Conservation (phyloP, 2,797 vertebrate genomes). For the Eutrigla gurnardus region DNA sequence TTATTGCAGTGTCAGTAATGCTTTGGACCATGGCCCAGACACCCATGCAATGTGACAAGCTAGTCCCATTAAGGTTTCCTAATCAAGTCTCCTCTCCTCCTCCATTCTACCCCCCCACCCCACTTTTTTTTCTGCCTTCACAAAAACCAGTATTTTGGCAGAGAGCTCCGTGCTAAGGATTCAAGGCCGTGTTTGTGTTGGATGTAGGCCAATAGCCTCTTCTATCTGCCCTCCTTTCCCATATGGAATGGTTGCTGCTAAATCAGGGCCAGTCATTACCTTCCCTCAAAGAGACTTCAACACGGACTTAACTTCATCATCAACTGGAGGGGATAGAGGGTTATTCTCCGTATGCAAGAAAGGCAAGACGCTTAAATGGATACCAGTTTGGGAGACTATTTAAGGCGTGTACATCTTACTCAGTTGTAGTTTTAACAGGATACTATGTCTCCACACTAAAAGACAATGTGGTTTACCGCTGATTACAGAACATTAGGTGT, state of each 20-base stretch:
- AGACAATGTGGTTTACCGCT: not conserved
- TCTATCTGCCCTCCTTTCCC: slow-evolving; percentile 66
- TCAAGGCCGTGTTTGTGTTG: slow-evolving; percentile 77
- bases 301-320: slow-evolving; percentile 53
- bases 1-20: slow-evolving; percentile 74
- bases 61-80: slow-evolving; percentile 80
- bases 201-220: slow-evolving; percentile 67
- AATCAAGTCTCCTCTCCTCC: slow-evolving; percentile 76
- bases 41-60: slow-evolving; percentile 73
- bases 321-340: slow-evolving; percentile 9
- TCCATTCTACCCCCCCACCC: slow-evolving; percentile 46
- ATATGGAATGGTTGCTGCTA: slow-evolving; percentile 63
- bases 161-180: slow-evolving; percentile 73
- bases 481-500: not conserved
- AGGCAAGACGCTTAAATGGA: slow-evolving; percentile 5
- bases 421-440: not conserved
- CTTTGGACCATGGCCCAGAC: slow-evolving; percentile 77
- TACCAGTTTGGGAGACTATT: slow-evolving; percentile 11
- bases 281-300: slow-evolving; percentile 54
- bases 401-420: not conserved
- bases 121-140: slow-evolving; percentile 58
- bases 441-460: not conserved
- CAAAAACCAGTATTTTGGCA: slow-evolving; percentile 73
- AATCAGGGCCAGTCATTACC: slow-evolving; percentile 58
- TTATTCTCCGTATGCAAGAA: slow-evolving; percentile 25